phyloP scores from a whole-genome alignment of 2,113 vertebrate genomes.

The Dermatemys mawii region DNA sequence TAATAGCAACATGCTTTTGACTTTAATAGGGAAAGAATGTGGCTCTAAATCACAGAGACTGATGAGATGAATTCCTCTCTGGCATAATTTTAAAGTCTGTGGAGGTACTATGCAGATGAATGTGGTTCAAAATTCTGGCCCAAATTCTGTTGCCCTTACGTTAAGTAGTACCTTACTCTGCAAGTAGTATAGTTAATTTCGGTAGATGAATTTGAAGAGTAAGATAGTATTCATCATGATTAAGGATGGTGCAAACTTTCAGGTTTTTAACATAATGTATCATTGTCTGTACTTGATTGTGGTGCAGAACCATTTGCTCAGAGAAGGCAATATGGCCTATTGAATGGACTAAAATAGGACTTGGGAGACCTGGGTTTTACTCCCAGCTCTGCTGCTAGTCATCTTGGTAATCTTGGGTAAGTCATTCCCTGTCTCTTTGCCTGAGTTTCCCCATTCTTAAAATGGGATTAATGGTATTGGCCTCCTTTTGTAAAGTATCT shows the following conservation, averaged over 20 bases:
- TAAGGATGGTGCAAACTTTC: not conserved
- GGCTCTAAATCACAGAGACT: constrained; percentile 3
- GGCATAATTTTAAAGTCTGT: not conserved
- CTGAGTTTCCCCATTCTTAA: not conserved
- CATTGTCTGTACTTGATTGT: not conserved
- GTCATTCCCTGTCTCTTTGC: not conserved
- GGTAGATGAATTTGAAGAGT: not conserved
- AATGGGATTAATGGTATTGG: not conserved
- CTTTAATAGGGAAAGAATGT: not conserved
- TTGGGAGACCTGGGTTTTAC: not conserved
- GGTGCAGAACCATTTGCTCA: not conserved
- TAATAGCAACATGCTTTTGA: not conserved
- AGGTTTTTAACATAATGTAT: not conserved
- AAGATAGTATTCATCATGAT: not conserved
- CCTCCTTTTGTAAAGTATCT: fast-evolving
- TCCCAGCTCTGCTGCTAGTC: not conserved
- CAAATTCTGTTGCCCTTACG: not conserved
- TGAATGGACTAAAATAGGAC: not conserved
- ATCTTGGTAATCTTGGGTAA: too few relatives aligned
- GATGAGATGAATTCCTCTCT: not conserved
- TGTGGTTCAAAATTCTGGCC: not conserved
- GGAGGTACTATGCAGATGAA: not conserved
- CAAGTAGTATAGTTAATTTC: not conserved
- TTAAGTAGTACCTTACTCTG: not conserved
- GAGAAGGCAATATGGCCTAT: not conserved